These are phyloP conservation scores for Metalampra italica DNA, from an alignment of 2,888 invertebrate species.

Conservation along the genomic window DNA sequence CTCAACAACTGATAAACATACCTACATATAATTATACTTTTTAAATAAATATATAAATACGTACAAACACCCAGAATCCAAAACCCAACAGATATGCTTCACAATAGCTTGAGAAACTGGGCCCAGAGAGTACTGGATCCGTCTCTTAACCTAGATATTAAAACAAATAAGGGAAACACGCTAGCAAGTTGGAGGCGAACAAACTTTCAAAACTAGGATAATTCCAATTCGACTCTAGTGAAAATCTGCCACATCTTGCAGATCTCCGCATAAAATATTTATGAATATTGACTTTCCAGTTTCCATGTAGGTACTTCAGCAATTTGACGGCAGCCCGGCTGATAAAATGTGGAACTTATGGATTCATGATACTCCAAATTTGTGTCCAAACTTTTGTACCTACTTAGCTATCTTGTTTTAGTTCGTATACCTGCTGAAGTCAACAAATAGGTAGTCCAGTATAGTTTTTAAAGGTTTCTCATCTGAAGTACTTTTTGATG, in stretches of 20 bases:
- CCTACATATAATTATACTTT: no score
- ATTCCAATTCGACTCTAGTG: conserved; percentile 1
- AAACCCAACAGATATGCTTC: no score
- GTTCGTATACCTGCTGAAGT: no score
- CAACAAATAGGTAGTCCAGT: no score
- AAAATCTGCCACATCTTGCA: neutral
- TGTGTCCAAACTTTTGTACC: no score
- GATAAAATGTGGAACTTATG: conserved; percentile 10
- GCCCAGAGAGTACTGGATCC: neutral
- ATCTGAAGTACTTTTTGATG: no score
- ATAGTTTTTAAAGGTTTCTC: no score
- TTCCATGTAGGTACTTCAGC: conserved; percentile 1
- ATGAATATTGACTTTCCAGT: neutral
- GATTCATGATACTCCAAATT: neutral
- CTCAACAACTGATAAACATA: no score
- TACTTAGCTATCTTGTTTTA: no score
- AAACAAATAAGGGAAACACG: conserved; percentile 9
- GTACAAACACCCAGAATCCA: no score
- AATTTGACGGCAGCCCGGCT: conserved; percentile 7
- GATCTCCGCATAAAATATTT: conserved; percentile 1
- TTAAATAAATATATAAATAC: no score
- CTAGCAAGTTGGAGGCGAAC: neutral
- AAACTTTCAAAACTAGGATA: conserved; percentile 7
- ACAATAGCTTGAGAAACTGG: no score
- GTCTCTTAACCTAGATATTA: conserved; percentile 6